These are phyloP conservation scores for Drosophila sp. DNA, from an alignment of 1,140 invertebrate genomes.

Conservation along the genomic window DNA sequence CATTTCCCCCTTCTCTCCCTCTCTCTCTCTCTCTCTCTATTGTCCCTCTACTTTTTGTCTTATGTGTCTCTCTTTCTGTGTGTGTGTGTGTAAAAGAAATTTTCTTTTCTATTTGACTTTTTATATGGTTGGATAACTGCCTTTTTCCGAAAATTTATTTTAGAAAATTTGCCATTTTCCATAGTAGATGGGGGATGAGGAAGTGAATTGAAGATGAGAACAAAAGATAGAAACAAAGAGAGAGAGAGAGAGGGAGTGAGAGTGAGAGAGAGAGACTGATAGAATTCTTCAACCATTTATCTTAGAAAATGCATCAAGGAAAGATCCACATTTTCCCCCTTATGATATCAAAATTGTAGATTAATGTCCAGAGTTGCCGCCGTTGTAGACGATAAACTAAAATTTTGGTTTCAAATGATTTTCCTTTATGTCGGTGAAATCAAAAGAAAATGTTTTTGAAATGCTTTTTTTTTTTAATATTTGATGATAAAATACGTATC, in stretches of 20 bases:
- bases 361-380: too few species aligned
- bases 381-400: too few species aligned
- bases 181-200: background rate
- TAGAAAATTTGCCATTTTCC: background rate
- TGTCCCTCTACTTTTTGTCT: background rate
- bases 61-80: background rate
- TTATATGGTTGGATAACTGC: conserved; percentile 12
- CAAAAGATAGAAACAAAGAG: background rate
- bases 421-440: too few species aligned
- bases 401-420: too few species aligned
- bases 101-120: conserved; percentile 13
- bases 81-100: background rate
- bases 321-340: too few species aligned
- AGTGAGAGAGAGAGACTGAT: background rate
- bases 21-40: background rate
- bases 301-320: background rate
- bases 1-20: background rate
- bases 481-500: too few species aligned
- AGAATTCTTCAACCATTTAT: background rate
- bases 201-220: background rate
- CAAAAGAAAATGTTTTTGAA: too few species aligned
- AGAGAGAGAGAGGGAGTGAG: background rate
- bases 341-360: too few species aligned
- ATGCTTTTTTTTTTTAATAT: too few species aligned
- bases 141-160: conserved; percentile 11